These are phyloP conservation scores for Seriola aureovittata DNA, from an alignment of 2,113 vertebrate genomes.

Conservation along the genomic window DNA sequence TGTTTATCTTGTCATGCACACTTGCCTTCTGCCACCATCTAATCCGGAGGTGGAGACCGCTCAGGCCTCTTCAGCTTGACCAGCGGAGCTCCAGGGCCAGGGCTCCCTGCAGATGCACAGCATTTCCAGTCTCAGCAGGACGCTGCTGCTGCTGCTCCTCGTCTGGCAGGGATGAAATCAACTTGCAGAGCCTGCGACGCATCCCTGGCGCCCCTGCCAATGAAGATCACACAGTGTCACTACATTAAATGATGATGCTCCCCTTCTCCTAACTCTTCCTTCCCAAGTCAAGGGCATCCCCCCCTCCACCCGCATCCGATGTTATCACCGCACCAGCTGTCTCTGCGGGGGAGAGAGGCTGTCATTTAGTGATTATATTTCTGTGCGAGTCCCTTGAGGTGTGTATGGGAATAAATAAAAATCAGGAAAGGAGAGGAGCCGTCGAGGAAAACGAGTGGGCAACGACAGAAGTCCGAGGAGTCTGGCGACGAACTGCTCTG, in stretches of 20 bases:
- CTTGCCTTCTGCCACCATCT: constrained; percentile 48
- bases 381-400: not conserved
- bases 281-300: constrained; percentile 74
- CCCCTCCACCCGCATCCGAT: constrained; percentile 32
- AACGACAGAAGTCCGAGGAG: not conserved
- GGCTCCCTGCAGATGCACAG: constrained; percentile 38
- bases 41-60: constrained; percentile 44
- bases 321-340: constrained; percentile 58
- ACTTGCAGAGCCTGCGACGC: constrained; percentile 28
- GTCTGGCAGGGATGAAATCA: constrained; percentile 23
- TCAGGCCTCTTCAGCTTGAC: constrained; percentile 56
- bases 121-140: constrained; percentile 40
- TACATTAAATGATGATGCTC: constrained; percentile 8
- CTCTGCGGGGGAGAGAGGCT: constrained; percentile 31
- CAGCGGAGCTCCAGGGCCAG: constrained; percentile 34
- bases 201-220: constrained; percentile 52
- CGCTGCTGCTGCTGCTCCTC: constrained; percentile 25
- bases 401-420: not conserved
- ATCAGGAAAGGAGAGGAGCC: not conserved
- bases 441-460: not conserved
- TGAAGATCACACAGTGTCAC: constrained; percentile 47
- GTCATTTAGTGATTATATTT: constrained; percentile 28
- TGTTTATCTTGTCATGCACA: constrained; percentile 56
- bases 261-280: constrained; percentile 42
- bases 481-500: not conserved